These are phyloP conservation scores for Masticophis lateralis DNA, from an alignment of 2,797 vertebrate species.

Conservation along the genomic window DNA sequence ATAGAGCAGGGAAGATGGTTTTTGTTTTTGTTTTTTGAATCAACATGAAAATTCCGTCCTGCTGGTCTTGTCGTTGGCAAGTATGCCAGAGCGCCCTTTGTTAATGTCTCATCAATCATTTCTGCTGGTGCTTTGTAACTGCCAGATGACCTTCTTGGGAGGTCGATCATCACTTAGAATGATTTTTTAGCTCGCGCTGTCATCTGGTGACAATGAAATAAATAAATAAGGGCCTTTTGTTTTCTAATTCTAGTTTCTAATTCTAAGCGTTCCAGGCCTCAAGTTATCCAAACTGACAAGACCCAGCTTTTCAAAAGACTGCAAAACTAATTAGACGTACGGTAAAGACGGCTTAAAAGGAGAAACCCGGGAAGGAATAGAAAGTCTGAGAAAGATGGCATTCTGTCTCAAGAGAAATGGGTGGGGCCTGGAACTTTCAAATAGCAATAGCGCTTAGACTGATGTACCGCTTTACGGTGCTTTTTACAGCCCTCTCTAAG, in stretches of 20 bases:
- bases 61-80: conserved; percentile 36
- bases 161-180: conserved; percentile 5
- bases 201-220: not conserved
- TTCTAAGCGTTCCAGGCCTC: conserved; percentile 1
- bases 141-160: conserved; percentile 30
- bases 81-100: conserved; percentile 17
- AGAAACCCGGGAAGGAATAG: conserved; percentile 14
- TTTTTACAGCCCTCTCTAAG: too few relatives aligned
- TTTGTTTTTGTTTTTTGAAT: not conserved
- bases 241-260: not conserved
- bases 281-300: conserved; percentile 32
- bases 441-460: not conserved
- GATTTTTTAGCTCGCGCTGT: conserved; percentile 17
- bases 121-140: conserved; percentile 35
- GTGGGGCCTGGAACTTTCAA: not conserved
- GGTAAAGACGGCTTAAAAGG: not conserved
- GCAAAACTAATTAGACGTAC: conserved; percentile 28
- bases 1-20: not conserved
- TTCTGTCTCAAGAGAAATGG: not conserved
- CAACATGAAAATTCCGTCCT: conserved; percentile 14
- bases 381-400: not conserved
- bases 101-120: conserved; percentile 35
- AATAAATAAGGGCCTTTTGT: conserved; percentile 25
- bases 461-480: too few relatives aligned
- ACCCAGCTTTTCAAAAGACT: conserved; percentile 30